Evolutionary conservation across 1,140 invertebrate genomes (phyloP).

Genomic region (Thalassaphorura encarpata): DNA sequence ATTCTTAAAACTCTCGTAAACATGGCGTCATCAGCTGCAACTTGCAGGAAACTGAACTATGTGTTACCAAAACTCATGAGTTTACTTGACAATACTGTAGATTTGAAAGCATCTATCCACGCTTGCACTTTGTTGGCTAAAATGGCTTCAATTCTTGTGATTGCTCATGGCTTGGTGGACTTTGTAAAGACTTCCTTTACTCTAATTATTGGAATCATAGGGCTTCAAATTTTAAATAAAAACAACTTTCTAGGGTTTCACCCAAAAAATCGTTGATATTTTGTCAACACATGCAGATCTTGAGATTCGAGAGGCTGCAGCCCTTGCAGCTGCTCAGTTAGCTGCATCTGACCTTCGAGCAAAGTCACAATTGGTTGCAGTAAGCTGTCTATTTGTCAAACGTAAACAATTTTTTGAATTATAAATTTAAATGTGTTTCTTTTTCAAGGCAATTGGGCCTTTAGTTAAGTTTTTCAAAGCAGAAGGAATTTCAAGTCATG

Average conservation of each 20-base stretch:
- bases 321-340: conserved; percentile 10
- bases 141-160: background rate
- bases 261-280: conserved; percentile 4
- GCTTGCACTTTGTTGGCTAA: conserved; percentile 12
- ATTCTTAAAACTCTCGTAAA: conserved; percentile 9
- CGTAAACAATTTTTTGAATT: background rate
- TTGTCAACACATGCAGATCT: conserved; percentile 11
- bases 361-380: conserved; percentile 13
- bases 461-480: background rate
- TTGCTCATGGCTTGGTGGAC: conserved; percentile 12
- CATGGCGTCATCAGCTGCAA: conserved; percentile 1
- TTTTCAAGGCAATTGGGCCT: conserved; percentile 5
- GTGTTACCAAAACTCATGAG: background rate
- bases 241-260: no score
- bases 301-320: conserved; percentile 13
- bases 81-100: conserved; percentile 9
- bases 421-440: background rate
- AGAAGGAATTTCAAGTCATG: background rate
- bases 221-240: background rate
- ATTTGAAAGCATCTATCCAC: conserved; percentile 4
- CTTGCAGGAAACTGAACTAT: conserved; percentile 3
- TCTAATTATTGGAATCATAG: background rate
- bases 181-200: background rate
- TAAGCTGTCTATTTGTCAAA: background rate
- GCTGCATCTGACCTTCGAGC: background rate